phyloP scores from a whole-genome alignment of 2,797 vertebrate species.

The Xyrichtys novacula region DNA sequence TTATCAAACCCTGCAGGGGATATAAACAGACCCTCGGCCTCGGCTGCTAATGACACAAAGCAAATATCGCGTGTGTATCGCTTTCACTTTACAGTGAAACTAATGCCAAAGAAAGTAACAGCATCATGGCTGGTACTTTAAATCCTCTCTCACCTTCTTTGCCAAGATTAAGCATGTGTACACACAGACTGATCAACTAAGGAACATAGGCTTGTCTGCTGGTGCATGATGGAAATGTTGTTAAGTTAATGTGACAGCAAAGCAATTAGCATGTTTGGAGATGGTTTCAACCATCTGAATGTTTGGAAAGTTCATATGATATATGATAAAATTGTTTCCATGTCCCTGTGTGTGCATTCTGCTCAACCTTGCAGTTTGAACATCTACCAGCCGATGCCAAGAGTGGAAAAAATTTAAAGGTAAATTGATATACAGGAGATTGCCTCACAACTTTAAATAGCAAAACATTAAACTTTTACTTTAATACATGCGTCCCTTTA shows the following conservation, averaged over 20 bases:
- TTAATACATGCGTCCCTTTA: conserved; percentile 29
- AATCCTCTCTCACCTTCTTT: conserved; percentile 55
- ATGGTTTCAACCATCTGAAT: conserved; percentile 23
- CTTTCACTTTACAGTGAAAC: conserved; percentile 71
- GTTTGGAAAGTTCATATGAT: conserved; percentile 10
- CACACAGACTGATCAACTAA: conserved; percentile 34
- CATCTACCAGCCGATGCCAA: conserved; percentile 7
- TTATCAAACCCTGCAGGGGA: conserved; percentile 39
- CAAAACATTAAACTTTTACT: conserved; percentile 14
- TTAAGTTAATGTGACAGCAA: conserved; percentile 71
- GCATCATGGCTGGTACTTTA: conserved; percentile 37
- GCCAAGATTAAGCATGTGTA: conserved; percentile 50
- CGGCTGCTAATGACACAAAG: conserved; percentile 61
- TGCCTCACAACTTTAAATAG: conserved; percentile 50
- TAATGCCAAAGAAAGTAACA: conserved; percentile 57
- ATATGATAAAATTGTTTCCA: neutral
- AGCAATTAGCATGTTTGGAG: conserved; percentile 43
- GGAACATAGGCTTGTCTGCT: conserved; percentile 37
- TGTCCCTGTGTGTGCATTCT: conserved; percentile 16
- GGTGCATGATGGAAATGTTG: conserved; percentile 49
- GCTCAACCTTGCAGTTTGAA: conserved; percentile 36
- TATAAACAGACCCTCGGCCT: conserved; percentile 50
- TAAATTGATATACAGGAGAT: conserved; percentile 67
- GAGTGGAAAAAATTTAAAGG: conserved; percentile 48
- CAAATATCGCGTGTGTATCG: conserved; percentile 64